Base-by-base conservation (phyloP, 2,888 invertebrate species). In the Aspidiotus rigidus region DNA sequence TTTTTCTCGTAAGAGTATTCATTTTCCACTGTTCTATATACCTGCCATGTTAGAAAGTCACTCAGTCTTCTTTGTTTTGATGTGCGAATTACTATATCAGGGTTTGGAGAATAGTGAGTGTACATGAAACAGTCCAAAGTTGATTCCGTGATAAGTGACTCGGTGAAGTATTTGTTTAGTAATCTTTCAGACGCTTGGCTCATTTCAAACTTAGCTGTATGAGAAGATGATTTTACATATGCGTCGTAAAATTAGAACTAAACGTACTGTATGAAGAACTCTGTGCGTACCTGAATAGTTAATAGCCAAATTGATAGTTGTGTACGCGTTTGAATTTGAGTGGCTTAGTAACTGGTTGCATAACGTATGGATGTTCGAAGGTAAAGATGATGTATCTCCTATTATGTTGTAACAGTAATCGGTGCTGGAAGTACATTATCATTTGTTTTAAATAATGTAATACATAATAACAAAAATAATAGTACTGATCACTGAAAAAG, bases 11-110 rank as follows among this genome's bases (percentile, higher is more conserved):
- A 28, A 28, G 5, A 28, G 28, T 28, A 28, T 28, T 28, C 28
- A 28, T 10, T 11, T 16, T 7, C 11, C 39, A 9, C 8, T 2
- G 1, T 9, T 11, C 9, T 13, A 11, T 42, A 7, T 53, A 67
- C 67, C 67, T 67, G 67, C 67, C 67, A 67, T 5, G 60, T n/a
- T 15, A 67, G 67, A 49, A 67, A 67, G 44, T 67, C 67, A 40
- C 67, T 67, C 8, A 67, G 49, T 67, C 67, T 42, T 60, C 49
- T 59, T 44, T 60, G 44, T 15, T 9, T 11, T 8, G 67, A 28
- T n/a, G 67, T 59, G 11, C 67, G 44, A 13, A 67, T 67, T 6
- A 53, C 11, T 13, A 67, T 13, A 49, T 67, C 60, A 8, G 59
- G 59, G 17, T 60, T 17, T 40, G 42, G 7, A 13, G 39, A 49